Conservation (phyloP, 2,797 vertebrate species). For the Chrysocyon brachyurus region DNA sequence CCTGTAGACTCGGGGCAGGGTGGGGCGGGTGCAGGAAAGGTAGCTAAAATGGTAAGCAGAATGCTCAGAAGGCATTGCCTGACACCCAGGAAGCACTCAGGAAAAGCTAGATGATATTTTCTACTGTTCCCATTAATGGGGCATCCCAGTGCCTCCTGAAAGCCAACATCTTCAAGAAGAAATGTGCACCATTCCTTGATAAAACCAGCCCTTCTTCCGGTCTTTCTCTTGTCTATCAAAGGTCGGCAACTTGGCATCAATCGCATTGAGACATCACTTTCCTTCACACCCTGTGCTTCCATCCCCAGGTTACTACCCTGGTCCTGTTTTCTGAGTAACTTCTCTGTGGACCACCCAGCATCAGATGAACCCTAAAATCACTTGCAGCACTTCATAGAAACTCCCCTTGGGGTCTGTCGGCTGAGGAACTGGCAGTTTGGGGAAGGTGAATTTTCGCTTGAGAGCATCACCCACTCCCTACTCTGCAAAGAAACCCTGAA, state of each 20-base stretch:
- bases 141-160: background rate
- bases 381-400: background rate
- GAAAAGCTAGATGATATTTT: background rate
- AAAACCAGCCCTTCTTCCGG: background rate
- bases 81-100: too few relatives aligned
- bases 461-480: background rate
- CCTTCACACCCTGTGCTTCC: background rate
- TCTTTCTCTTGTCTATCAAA: background rate
- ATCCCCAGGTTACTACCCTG: background rate
- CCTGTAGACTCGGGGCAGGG: background rate
- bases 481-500: conserved; percentile 1
- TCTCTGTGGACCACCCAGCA: background rate
- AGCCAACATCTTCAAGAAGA: background rate
- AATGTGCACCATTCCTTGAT: background rate
- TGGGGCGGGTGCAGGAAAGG: fast-evolving
- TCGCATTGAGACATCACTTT: fast-evolving
- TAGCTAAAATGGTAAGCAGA: background rate
- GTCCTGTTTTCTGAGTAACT: background rate
- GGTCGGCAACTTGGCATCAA: background rate
- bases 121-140: fast-evolving
- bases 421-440: background rate
- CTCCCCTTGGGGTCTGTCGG: background rate
- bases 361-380: conserved; percentile 39
- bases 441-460: conserved; percentile 30
- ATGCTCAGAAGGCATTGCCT: too few relatives aligned